Conservation (phyloP, 2,797 vertebrate species). For the Acrocephalus scirpaceus region DNA sequence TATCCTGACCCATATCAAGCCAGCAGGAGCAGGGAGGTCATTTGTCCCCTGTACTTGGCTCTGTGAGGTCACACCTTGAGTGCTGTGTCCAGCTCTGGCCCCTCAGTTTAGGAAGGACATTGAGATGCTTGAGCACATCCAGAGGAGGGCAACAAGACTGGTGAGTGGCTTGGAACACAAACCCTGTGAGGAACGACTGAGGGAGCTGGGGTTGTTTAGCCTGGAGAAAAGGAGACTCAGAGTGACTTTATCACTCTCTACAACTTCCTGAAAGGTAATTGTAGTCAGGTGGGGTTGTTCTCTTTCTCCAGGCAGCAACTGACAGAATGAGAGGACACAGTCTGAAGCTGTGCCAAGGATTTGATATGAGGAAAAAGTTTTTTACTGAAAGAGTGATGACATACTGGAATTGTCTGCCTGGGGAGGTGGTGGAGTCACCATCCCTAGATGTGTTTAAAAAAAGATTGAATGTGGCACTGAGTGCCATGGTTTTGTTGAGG, state of each 20-base stretch:
- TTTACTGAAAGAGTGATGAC: neutral
- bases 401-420: rapidly evolving
- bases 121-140: rapidly evolving
- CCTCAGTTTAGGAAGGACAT: neutral
- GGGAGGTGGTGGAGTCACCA: neutral
- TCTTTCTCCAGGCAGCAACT: neutral
- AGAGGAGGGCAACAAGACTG: neutral
- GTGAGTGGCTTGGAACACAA: neutral
- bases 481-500: too few relatives aligned
- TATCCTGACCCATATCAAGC: neutral
- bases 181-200: rapidly evolving
- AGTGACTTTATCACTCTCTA: too few relatives aligned
- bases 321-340: neutral
- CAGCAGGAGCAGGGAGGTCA: neutral
- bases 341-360: neutral
- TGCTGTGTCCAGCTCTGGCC: neutral
- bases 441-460: neutral
- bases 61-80: neutral
- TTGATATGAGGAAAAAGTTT: neutral
- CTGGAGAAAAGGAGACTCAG: neutral
- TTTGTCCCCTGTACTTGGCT: neutral
- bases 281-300: neutral
- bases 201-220: neutral
- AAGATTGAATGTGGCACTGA: neutral
- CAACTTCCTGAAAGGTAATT: neutral